Evolutionary conservation across 2,797 vertebrate genomes (phyloP), one percentile per base, ranked within the genome.

Genomic region (Melanotaenia pygmaea): DNA sequence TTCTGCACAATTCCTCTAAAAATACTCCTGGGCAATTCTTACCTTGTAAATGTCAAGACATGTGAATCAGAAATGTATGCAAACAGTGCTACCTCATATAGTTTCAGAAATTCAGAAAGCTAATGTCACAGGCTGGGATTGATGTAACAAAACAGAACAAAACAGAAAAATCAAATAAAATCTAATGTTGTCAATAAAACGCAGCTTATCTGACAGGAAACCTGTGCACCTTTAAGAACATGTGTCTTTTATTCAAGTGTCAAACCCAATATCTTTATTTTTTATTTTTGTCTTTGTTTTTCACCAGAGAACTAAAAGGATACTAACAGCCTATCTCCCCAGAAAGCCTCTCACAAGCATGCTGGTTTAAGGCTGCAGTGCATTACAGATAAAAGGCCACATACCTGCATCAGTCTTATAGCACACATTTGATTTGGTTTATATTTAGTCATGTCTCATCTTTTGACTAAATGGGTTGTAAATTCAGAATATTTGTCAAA

Each of bases 1-100:
- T 67, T 50, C 40, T 37, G 16, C 58, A 73, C 60, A 80, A 67
- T 71, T 57, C 53, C 59, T 64, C 71, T 64, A 67, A 77, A 74
- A 80, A 77, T 70, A 83, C 74, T 74, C 72, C 45, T 80, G 47
- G 65, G 54, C 54, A 72, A 62, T 73, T 83, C 59, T 76, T 28
- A 83, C 79, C 51, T 80, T 72, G 54, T 82, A 86, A 85, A 88
- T 84, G 72, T 80, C 75, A 80, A 79, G 74, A 82, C 58, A 59
- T 74, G 57, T 82, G 72, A 72, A 84, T 32, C 47, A 76, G 34
- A 79, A 81, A 86, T 78, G 18, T 76, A 83, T 73, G 70, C 68
- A 77, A 70, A 87, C 70, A 78, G 66, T 63, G 79, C 32, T 18
- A 65, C 66, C 38, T 79, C 65, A 61, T 67, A 81, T 81, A 77